Evolutionary conservation across 1,140 invertebrate species (phyloP), one percentile per base, ranked within the genome.

Genomic region (Choristoneura fumiferana): DNA sequence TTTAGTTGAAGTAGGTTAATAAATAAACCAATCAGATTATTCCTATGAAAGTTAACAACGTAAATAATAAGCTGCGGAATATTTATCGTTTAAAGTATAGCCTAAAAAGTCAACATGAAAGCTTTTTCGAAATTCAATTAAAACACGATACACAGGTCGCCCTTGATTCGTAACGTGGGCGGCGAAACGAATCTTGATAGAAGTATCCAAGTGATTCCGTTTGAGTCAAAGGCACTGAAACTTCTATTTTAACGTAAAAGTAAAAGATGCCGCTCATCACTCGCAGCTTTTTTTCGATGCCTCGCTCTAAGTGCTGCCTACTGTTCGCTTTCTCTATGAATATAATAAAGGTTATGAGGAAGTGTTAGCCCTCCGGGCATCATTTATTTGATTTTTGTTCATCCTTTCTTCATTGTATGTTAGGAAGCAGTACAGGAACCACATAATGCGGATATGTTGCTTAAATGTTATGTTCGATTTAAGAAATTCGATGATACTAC

Each of bases 131-230:
- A 29, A 29, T 29, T 29, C 22, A 29, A 29, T 29, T 29, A 29
- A 29, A 29, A 29, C 6, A 29, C 22, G 22, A 6, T 29, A 6
- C n/a, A 6, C 22, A 29, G 22, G 43, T 29, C 29, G 43, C 17
- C 43, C 43, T 49, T 49, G 43, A 22, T 49, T 49, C 18, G 9
- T 45, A 6, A 17, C 43, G 10, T 22, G 15, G 15, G 22, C 12
- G 22, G 43, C 29, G 18, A 49, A 49, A 49, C 43, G 18, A 49
- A 49, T 49, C 43, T 49, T 49, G 43, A 49, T 49, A 22, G n/a
- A 49, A 49, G 43, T 49, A 22, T 49, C 43, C 18, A 49, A 49
- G 43, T 49, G 43, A 49, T 49, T 49, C 22, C 43, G 18, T 49
- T 10, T 29, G n/a, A 12, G 43, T 22, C 29, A 29, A 49, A n/a